These are phyloP conservation scores for Calliopsis andreniformis DNA, from an alignment of 1,140 invertebrate species.

Conservation along the genomic window DNA sequence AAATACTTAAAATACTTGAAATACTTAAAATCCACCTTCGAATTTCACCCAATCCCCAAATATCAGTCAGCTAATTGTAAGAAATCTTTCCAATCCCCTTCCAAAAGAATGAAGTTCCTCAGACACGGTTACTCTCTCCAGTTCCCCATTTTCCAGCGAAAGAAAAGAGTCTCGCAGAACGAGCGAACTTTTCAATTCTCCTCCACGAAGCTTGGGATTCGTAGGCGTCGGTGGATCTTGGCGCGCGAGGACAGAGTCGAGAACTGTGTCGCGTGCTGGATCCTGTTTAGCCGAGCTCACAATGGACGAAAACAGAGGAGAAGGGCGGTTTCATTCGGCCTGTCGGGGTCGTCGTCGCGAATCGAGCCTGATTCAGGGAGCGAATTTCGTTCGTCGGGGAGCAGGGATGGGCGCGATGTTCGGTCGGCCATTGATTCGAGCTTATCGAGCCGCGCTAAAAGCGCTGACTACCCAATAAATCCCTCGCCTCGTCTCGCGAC, in stretches of 20 bases:
- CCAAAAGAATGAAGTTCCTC: no score
- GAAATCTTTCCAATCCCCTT: no score
- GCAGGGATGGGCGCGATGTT: constrained; percentile 2
- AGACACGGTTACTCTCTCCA: no score
- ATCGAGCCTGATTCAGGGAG: constrained; percentile 48
- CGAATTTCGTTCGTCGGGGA: constrained; percentile 23
- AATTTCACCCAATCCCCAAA: no score
- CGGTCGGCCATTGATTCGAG: constrained; percentile 22
- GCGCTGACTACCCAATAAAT: constrained; percentile 46
- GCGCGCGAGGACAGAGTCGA: not conserved
- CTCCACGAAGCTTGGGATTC: not conserved
- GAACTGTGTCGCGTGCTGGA: no score
- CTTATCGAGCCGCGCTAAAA: constrained; percentile 48
- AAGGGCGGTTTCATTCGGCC: not conserved
- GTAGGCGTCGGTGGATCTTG: not conserved
- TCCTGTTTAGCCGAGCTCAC: not conserved
- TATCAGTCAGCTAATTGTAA: no score
- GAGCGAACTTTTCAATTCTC: no score
- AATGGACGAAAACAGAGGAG: constrained; percentile 1
- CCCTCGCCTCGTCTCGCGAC: not conserved
- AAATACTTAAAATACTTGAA: no score
- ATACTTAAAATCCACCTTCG: no score
- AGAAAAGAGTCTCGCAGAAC: no score
- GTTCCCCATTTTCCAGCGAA: no score
- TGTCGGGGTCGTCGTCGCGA: not conserved